Base-by-base conservation (phyloP, 2,888 invertebrate genomes). In the Eulithis testata region DNA sequence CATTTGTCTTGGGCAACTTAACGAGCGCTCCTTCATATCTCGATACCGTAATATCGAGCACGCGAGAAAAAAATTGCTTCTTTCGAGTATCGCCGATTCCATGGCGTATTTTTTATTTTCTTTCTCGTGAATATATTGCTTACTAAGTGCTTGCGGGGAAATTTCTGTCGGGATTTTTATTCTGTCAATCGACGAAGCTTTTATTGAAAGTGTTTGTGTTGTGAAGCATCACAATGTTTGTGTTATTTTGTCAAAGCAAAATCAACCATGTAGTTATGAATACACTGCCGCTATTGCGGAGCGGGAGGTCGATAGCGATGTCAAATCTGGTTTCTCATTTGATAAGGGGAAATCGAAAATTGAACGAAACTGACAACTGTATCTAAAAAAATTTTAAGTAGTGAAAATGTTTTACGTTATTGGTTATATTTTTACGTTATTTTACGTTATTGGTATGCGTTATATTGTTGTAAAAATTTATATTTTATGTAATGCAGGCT, bases 121-220 rank as follows among this genome's bases (percentile, higher is more conserved):
- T 27, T 81, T 79, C 78, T 79, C 77, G 78, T 81, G 86, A 87
- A 87, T 88, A 89, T 90, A n/a, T 89, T 89, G 82, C 85, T 84
- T 80, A 77, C 84, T 84, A 87, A 85, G 85, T 85, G 85, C 82
- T 83, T 73, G 79, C 69, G 76, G 79, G 75, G 78, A 73, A 82
- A 82, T 82, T 84, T 82, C 81, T 74, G 76, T 69, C 76, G 75
- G 74, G 79, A 81, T 84, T 86, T 83, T 77, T 76, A 75, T 76
- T 76, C 75, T 76, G 78, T 82, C 83, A 81, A 81, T 84, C 77
- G 81, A 76, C 73, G 75, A 73, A 70, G 78, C 80, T 82, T 81
- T 79, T 75, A 81, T 78, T 80, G 77, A 71, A 74, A 83, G 79
- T 81, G 79, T 87, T 86, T 85, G 76, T 75, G 71, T 80, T 80